phyloP scores from a whole-genome alignment of 2,888 invertebrate species.

The Chromoteleia sp. region DNA sequence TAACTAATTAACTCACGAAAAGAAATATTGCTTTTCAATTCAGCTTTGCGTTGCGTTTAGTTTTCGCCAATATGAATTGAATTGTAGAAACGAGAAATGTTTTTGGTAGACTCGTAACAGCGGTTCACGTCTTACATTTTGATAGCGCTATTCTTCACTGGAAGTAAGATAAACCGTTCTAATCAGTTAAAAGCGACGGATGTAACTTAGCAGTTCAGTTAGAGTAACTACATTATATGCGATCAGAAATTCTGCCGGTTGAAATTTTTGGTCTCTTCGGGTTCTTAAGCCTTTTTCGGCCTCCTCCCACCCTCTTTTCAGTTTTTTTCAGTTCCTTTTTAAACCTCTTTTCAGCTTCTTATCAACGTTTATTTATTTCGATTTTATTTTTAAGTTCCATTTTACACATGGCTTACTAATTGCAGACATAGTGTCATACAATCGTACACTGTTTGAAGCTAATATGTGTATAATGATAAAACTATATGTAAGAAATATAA shows the following conservation, averaged over 20 bases:
- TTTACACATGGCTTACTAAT: too few species aligned
- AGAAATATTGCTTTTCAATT: conserved; percentile 45
- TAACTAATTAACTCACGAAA: conserved; percentile 9
- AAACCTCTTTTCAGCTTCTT: too few species aligned
- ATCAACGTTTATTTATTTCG: too few species aligned
- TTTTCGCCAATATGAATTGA: conserved; percentile 60
- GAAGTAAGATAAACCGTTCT: conserved; percentile 68
- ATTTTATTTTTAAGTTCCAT: too few species aligned
- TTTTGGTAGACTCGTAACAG: conserved; percentile 60
- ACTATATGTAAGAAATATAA: too few species aligned
- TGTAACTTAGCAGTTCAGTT: conserved; percentile 62
- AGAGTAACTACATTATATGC: conserved; percentile 61
- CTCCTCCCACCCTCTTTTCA: too few species aligned
- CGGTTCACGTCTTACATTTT: conserved; percentile 66
- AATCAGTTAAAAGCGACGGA: conserved; percentile 72
- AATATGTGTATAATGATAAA: too few species aligned
- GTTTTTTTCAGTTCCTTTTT: too few species aligned
- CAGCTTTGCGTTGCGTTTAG: conserved; percentile 30
- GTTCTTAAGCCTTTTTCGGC: too few species aligned
- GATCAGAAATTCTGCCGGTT: conserved; percentile 61
- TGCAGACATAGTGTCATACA: too few species aligned
- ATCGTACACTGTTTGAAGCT: too few species aligned
- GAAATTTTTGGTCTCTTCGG: too few species aligned
- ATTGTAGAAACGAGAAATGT: conserved; percentile 49
- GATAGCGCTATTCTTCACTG: conserved; percentile 69